Percentiles rank a stretch among this genome's conserved stretches.
These are phyloP conservation scores for Cydia splendana DNA, from an alignment of 1,140 invertebrate species.

Conservation along the genomic window DNA sequence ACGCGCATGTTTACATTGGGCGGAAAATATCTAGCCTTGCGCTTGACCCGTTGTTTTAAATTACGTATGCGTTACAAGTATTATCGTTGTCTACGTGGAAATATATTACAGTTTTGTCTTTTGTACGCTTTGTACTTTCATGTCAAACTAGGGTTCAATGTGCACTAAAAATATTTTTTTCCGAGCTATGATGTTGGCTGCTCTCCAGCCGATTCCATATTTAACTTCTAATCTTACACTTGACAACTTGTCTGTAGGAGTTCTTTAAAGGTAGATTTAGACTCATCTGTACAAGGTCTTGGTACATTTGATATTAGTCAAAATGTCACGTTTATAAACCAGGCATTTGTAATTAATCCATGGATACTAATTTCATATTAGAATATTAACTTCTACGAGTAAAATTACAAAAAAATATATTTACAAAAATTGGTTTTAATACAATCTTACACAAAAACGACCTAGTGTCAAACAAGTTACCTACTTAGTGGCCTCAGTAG, in stretches of 20 bases:
- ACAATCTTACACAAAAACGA: no score
- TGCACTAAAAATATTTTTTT: constrained; percentile 47
- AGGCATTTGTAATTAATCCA: neutral
- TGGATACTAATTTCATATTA: neutral
- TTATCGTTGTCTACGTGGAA: constrained; percentile 33
- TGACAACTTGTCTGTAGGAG: constrained; percentile 50
- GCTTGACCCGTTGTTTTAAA: constrained; percentile 47
- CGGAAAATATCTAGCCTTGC: constrained; percentile 52
- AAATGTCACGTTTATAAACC: neutral
- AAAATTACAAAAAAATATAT: no score
- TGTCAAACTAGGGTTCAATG: constrained; percentile 31
- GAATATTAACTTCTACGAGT: no score
- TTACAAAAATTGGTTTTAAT: no score
- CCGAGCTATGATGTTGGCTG: constrained; percentile 54
- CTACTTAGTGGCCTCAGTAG: no score
- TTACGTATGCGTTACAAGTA: neutral
- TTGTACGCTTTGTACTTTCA: constrained; percentile 12
- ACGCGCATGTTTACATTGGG: constrained; percentile 30
- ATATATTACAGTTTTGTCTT: neutral
- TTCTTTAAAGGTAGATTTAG: constrained; percentile 43
- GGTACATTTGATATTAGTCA: neutral
- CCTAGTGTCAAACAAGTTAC: no score
- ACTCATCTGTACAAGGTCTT: constrained; percentile 6
- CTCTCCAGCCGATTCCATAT: constrained; percentile 56
- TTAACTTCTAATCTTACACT: constrained; percentile 57